These are phyloP conservation scores for Macrosteles quadrilineatus DNA, from an alignment of 1,140 invertebrate species.

Conservation along the genomic window DNA sequence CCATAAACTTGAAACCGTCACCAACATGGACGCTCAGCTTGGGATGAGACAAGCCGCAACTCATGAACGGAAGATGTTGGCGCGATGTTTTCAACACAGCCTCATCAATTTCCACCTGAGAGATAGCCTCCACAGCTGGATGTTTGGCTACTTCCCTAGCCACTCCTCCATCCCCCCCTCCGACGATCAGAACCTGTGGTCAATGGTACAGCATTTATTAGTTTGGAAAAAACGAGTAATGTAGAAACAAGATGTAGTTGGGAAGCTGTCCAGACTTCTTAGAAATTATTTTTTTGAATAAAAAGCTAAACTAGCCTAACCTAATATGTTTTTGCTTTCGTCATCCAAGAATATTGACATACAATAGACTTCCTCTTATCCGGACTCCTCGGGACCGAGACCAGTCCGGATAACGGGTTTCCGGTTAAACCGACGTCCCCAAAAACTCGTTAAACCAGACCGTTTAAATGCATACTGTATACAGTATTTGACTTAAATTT, in stretches of 20 bases:
- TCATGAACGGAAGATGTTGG: slow-evolving; percentile 89
- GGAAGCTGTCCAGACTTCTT: neutral
- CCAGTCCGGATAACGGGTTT: too few species aligned
- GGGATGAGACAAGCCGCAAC: slow-evolving; percentile 76
- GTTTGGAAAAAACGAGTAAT: neutral
- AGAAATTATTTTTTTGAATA: neutral
- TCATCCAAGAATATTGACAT: neutral
- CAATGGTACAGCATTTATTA: neutral
- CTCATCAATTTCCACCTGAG: slow-evolving; percentile 94
- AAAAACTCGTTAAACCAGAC: too few species aligned
- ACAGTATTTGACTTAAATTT: too few species aligned
- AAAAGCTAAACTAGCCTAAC: neutral
- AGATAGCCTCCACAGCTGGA: slow-evolving; percentile 80
- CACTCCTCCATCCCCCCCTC: slow-evolving; percentile 97
- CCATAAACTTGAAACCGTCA: slow-evolving; percentile 96
- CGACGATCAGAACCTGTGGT: slow-evolving; percentile 86
- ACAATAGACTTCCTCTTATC: too few species aligned
- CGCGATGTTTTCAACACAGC: slow-evolving; percentile 91
- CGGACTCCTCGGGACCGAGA: too few species aligned
- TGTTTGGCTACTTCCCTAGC: slow-evolving; percentile 94
- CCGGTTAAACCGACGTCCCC: too few species aligned
- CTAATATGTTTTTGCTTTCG: neutral
- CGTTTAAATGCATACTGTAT: too few species aligned
- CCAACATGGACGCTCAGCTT: slow-evolving; percentile 85
- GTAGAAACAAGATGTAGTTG: neutral